Evolutionary conservation across 53 echinoderm and acorn worm species (phyloP).

Genomic region (Echinometra lucunter): DNA sequence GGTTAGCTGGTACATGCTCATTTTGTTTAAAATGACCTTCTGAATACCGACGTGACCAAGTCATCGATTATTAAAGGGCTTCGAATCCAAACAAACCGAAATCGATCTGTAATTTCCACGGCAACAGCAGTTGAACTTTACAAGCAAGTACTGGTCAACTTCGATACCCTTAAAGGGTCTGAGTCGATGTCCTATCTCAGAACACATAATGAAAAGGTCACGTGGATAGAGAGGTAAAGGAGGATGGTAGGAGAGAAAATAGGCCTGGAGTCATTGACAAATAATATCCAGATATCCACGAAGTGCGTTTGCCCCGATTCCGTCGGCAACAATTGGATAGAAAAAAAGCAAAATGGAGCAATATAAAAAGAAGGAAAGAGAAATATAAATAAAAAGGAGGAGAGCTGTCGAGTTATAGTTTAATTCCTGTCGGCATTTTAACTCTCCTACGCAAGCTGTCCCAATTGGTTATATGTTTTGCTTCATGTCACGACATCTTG

Average conservation of each 20-base stretch:
- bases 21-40: not conserved
- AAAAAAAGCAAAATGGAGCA: not conserved
- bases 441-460: slow-evolving; percentile 13
- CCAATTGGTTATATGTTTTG: slow-evolving; percentile 1
- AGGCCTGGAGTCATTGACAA: slow-evolving; percentile 58
- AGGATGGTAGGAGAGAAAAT: slow-evolving; percentile 45
- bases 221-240: not conserved
- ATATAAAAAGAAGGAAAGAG: not conserved
- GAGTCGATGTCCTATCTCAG: not conserved
- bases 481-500: not conserved
- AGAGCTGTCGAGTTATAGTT: slow-evolving; percentile 10
- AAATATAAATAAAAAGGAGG: not conserved
- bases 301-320: slow-evolving; percentile 57
- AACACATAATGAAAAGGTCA: slow-evolving; percentile 53
- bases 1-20: no score
- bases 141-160: not conserved
- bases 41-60: not conserved
- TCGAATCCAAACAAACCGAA: not conserved
- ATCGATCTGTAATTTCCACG: not conserved
- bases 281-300: slow-evolving; percentile 55
- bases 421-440: slow-evolving; percentile 1
- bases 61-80: not conserved
- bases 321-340: slow-evolving; percentile 42
- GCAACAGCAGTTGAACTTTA: not conserved
- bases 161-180: not conserved